Evolutionary conservation across 2,888 invertebrate species (phyloP), one percentile per base, ranked within the genome.

Genomic region (Papilio elwesi): DNA sequence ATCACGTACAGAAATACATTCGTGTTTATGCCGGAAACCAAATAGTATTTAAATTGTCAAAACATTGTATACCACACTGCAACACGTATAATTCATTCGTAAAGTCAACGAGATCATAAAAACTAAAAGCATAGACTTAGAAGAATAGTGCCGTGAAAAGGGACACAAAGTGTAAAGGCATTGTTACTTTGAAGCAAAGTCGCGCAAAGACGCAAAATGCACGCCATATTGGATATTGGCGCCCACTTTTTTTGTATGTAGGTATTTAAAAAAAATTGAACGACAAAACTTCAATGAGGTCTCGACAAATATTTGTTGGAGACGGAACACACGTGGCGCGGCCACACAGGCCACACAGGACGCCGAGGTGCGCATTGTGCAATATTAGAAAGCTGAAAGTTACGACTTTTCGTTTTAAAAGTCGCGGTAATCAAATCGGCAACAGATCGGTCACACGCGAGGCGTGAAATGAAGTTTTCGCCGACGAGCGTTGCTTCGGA

Each of bases 261-360:
- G 38, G 38, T 59, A 38, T 81, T 80, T 78, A 83, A 79, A 79
- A 73, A 82, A 87, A 83, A 83, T 82, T 82, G 81, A 83, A 84
- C 83, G 87, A 89, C 88, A 85, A 87, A 90, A 86, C 84, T 85
- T 90, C 92, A 90, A 87, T 90, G 87, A 89, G 86, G 83, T 88
- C 90, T 91, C 87, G 87, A 87, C 89, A 90, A 92, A 93, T 91
- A 91, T 92, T 90, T 89, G 86, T 84, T 80, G 78, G 81, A 78
- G 81, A 80, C 77, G 83, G 86, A 87, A 87, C 88, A 88, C 90
- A 90, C 90, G 88, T 88, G 87, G 89, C 80, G 81, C 13, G 90
- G 86, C 93, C 93, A 92, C 93, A 93, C 93, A 93, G 90, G 86
- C 93, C 93, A 92, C 93, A 93, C 93, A 93, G 86, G 90, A 84